These are phyloP conservation scores for western clawed frog (Xenopus tropicalis) DNA, from an alignment of 2,113 vertebrate genomes.

Conservation along the genomic window DNA sequence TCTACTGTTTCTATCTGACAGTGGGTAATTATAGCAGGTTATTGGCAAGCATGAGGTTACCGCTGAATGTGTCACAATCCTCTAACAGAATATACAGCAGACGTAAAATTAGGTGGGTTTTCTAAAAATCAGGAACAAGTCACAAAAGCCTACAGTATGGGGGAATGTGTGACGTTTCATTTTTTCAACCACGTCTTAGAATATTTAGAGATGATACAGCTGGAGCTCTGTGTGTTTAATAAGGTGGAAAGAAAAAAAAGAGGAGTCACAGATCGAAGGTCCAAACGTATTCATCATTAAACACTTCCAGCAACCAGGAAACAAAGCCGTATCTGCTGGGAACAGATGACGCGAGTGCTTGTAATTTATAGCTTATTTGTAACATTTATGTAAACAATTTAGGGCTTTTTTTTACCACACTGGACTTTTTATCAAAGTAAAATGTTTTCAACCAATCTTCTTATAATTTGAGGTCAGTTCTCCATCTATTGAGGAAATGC, in stretches of 20 bases:
- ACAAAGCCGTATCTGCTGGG: conserved; percentile 35
- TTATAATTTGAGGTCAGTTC: too few relatives aligned
- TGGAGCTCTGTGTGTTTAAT: background rate
- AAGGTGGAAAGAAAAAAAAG: background rate
- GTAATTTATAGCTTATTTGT: conserved; percentile 38
- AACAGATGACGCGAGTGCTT: conserved; percentile 11
- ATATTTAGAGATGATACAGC: conserved; percentile 2
- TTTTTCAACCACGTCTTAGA: background rate
- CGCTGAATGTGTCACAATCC: too few relatives aligned
- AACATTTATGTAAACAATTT: conserved; percentile 44
- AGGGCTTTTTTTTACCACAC: conserved; percentile 3
- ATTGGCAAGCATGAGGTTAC: too few relatives aligned
- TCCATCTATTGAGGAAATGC: too few relatives aligned
- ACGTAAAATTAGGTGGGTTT: background rate
- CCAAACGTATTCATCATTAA: conserved; percentile 46
- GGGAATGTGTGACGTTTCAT: background rate
- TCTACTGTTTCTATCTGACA: too few relatives aligned
- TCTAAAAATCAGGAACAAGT: background rate
- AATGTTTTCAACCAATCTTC: too few relatives aligned
- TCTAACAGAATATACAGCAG: background rate
- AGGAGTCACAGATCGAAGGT: background rate
- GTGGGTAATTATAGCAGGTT: too few relatives aligned
- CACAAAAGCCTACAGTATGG: background rate
- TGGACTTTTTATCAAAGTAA: background rate
- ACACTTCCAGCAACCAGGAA: conserved; percentile 45